phyloP scores from a whole-genome alignment of 2,888 invertebrate species.

The Eristalis intricaria region DNA sequence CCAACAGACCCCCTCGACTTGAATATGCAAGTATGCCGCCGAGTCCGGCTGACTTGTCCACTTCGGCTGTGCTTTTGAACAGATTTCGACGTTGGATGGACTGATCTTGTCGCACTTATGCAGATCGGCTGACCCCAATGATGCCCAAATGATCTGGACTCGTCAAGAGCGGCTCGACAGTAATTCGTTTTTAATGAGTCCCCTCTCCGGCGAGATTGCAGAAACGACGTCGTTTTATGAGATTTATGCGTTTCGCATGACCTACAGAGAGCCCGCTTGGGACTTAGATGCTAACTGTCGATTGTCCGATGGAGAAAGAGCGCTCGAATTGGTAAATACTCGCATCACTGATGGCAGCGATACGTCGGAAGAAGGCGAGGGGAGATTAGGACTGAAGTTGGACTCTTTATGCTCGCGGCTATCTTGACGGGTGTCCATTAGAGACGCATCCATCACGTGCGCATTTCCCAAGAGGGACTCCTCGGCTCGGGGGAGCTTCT shows the following conservation, averaged over 20 bases:
- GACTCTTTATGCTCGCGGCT: not conserved
- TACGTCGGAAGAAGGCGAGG: not conserved
- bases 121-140: not conserved
- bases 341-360: not conserved
- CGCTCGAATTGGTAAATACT: no score
- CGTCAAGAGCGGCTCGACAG: not conserved
- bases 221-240: not conserved
- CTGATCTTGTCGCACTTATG: not conserved
- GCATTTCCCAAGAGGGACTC: no score
- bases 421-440: no score
- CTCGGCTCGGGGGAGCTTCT: no score
- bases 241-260: not conserved
- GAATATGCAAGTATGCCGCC: not conserved
- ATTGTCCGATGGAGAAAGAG: not conserved
- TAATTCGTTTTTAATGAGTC: slow-evolving; percentile 8
- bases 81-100: not conserved
- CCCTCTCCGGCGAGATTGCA: not conserved
- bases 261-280: not conserved
- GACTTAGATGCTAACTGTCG: not conserved
- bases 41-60: not conserved
- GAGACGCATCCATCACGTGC: no score
- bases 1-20: not conserved
- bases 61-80: not conserved
- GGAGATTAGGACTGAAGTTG: no score
- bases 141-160: not conserved